Evolutionary conservation across 2,113 vertebrate species (phyloP).

Genomic region (Poeciliopsis occidentalis): DNA sequence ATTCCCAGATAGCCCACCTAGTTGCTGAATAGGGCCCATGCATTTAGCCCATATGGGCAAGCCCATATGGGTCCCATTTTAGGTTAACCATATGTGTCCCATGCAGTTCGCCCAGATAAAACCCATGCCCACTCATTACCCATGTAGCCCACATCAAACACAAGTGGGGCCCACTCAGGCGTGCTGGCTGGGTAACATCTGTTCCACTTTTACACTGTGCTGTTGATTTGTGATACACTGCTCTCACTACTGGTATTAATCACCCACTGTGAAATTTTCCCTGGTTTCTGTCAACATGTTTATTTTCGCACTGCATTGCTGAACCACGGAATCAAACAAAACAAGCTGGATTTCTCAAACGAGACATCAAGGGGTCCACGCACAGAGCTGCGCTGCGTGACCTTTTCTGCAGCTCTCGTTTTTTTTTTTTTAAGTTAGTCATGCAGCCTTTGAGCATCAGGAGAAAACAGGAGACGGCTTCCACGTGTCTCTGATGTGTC

Average conservation of each 20-base stretch:
- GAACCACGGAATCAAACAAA: constrained; percentile 26
- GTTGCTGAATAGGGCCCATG: too few relatives aligned
- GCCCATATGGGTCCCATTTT: too few relatives aligned
- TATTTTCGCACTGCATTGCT: constrained; percentile 34
- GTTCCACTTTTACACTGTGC: constrained; percentile 30
- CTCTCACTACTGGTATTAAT: constrained; percentile 61
- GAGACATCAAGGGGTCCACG: constrained; percentile 19
- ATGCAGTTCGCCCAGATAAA: too few relatives aligned
- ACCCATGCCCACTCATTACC: too few relatives aligned
- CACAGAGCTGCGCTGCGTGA: constrained; percentile 27
- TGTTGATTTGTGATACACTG: constrained; percentile 32
- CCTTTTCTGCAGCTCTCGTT: constrained; percentile 31
- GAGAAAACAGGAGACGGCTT: background rate
- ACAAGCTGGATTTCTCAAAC: constrained; percentile 14
- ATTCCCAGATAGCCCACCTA: too few relatives aligned
- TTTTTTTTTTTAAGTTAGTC: background rate
- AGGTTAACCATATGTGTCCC: too few relatives aligned
- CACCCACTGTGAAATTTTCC: constrained; percentile 54
- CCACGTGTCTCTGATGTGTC: background rate
- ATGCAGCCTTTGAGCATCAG: background rate
- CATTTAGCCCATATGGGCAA: too few relatives aligned
- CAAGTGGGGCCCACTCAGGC: too few relatives aligned
- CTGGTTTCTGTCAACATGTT: constrained; percentile 41
- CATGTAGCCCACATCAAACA: too few relatives aligned
- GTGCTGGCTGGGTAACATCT: too few relatives aligned